A percentile compares a stretch with the other conserved stretches of the same genome.
Conservation (phyloP, 2,888 invertebrate genomes). For the Philaethria dido region DNA sequence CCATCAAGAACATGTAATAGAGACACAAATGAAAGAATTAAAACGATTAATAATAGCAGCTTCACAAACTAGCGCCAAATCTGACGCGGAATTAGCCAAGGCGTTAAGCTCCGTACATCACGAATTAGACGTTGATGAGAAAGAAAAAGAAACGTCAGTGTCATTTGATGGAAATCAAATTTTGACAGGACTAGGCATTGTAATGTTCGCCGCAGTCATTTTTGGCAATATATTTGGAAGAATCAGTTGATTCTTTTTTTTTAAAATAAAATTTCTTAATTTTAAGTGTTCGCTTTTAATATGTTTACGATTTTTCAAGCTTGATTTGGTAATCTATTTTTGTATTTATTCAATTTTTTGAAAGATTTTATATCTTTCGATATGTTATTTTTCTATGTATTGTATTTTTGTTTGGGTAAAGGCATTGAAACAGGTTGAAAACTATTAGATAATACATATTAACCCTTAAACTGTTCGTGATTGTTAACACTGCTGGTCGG, state of each 20-base stretch:
- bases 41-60: slow-evolving; percentile 65
- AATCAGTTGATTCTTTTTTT: slow-evolving; percentile 59
- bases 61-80: slow-evolving; percentile 68
- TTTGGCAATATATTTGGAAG: slow-evolving; percentile 70
- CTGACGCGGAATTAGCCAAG: slow-evolving; percentile 71
- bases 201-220: slow-evolving; percentile 66
- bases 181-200: slow-evolving; percentile 64
- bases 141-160: slow-evolving; percentile 49
- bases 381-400: not conserved
- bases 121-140: slow-evolving; percentile 65
- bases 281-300: slow-evolving; percentile 24
- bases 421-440: slow-evolving; percentile 9
- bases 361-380: not conserved
- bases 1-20: slow-evolving; percentile 65
- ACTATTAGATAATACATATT: slow-evolving; percentile 14
- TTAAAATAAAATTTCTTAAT: slow-evolving; percentile 37
- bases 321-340: not conserved
- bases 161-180: slow-evolving; percentile 64
- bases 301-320: slow-evolving; percentile 12
- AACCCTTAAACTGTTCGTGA: not conserved
- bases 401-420: slow-evolving; percentile 2
- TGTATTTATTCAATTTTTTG: not conserved
- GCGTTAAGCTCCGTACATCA: slow-evolving; percentile 70
- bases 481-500: slow-evolving; percentile 34
- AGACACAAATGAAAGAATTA: slow-evolving; percentile 66